A percentile compares a stretch with the other conserved stretches of the same genome.
These are phyloP conservation scores for Metaphire vulgaris DNA, from an alignment of 1,140 invertebrate genomes.

Conservation along the genomic window DNA sequence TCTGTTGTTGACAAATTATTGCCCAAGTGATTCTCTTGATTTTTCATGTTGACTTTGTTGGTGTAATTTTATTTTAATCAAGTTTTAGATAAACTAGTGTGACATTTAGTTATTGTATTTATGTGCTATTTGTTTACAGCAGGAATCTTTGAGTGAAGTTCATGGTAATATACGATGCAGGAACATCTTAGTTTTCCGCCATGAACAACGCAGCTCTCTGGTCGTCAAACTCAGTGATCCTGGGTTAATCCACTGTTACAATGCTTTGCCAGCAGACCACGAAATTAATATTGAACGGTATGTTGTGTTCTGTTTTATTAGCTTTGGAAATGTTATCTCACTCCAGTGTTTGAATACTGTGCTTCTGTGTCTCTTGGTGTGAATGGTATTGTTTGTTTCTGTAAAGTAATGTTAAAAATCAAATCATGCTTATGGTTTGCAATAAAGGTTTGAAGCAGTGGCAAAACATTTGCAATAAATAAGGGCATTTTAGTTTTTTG, in stretches of 20 bases:
- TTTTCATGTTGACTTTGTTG: background rate
- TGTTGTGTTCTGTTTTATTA: too few species aligned
- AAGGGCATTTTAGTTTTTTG: too few species aligned
- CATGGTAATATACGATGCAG: slow-evolving; percentile 33
- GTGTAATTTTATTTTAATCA: background rate
- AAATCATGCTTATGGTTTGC: too few species aligned
- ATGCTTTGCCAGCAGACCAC: slow-evolving; percentile 6
- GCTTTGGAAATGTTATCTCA: too few species aligned
- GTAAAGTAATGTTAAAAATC: too few species aligned
- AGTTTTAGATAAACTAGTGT: background rate
- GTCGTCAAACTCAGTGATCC: slow-evolving; percentile 33
- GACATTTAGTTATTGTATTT: background rate
- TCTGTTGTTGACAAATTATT: background rate
- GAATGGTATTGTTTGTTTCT: slow-evolving; percentile 14
- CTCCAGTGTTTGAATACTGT: too few species aligned
- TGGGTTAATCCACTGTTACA: slow-evolving; percentile 28
- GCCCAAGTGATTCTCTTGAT: background rate
- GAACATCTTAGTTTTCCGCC: slow-evolving; percentile 30
- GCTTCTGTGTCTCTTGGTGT: too few species aligned
- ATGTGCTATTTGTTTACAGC: slow-evolving; percentile 12
- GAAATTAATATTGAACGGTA: slow-evolving; percentile 29
- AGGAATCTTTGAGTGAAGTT: background rate
- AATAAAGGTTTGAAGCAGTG: too few species aligned
- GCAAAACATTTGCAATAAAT: too few species aligned
- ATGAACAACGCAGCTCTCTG: slow-evolving; percentile 15